Conservation (phyloP, 2,113 vertebrate genomes). For the Sclerurus mexicanus region DNA sequence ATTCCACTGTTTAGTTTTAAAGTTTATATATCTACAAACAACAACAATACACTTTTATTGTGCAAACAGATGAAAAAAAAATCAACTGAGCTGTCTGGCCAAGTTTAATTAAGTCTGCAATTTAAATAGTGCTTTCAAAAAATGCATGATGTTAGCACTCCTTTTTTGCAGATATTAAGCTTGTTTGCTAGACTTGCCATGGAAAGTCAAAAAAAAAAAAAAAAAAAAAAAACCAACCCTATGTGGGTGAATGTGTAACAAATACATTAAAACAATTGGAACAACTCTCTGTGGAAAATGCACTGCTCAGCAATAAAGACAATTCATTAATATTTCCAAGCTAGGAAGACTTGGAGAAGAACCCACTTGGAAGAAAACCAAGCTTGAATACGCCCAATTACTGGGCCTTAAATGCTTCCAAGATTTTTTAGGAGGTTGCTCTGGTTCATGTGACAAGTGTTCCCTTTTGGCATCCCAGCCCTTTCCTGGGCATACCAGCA, state of each 20-base stretch:
- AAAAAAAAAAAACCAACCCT: rapidly evolving
- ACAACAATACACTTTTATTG: neutral
- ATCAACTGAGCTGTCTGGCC: neutral
- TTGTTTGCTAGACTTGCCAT: neutral
- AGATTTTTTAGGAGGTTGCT: slow-evolving; percentile 35
- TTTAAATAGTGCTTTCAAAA: neutral
- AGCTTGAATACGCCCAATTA: slow-evolving; percentile 37
- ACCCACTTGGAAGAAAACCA: slow-evolving; percentile 28
- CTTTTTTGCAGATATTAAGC: neutral
- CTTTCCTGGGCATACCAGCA: neutral
- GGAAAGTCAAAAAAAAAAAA: neutral
- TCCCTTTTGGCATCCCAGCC: slow-evolving; percentile 40
- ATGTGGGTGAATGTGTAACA: neutral
- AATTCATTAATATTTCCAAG: slow-evolving; percentile 59
- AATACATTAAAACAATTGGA: slow-evolving; percentile 29
- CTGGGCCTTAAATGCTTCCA: slow-evolving; percentile 30
- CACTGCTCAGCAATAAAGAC: slow-evolving; percentile 32
- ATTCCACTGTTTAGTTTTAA: neutral
- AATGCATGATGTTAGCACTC: neutral
- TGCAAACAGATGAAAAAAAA: neutral
- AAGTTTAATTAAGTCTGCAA: neutral
- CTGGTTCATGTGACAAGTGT: neutral
- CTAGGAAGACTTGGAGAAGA: slow-evolving; percentile 40
- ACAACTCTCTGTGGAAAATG: slow-evolving; percentile 25
- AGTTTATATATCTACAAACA: neutral